A percentile compares a stretch with the other conserved stretches of the same genome.
These are phyloP conservation scores for Caretta caretta DNA, from an alignment of 2,113 vertebrate species.

Conservation along the genomic window DNA sequence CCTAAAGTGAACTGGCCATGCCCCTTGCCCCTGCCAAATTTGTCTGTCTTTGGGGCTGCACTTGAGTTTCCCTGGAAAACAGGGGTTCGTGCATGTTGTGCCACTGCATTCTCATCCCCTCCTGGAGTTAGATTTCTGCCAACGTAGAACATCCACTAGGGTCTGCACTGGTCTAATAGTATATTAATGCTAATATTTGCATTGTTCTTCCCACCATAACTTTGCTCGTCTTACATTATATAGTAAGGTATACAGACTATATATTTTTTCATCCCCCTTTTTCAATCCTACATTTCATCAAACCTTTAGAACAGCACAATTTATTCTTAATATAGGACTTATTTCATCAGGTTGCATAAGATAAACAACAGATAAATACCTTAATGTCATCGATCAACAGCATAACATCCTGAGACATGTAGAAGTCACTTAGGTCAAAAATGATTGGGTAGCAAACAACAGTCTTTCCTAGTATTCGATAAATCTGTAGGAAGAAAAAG, in stretches of 20 bases:
- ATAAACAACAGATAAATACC: constrained; percentile 78
- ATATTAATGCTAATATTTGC: not conserved
- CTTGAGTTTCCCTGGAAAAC: not conserved
- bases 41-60: not conserved
- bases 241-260: not conserved
- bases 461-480: constrained; percentile 96
- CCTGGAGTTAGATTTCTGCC: not conserved
- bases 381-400: constrained; percentile 99
- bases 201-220: not conserved
- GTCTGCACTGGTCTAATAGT: not conserved
- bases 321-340: not conserved
- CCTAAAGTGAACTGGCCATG: not conserved
- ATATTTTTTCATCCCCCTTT: not conserved
- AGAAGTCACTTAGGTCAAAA: constrained; percentile 99
- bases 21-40: not conserved
- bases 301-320: not conserved
- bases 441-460: constrained; percentile 98
- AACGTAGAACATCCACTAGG: not conserved
- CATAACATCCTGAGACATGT: constrained; percentile 98
- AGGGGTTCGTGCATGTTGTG: not conserved
- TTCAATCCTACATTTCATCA: not conserved
- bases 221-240: not conserved
- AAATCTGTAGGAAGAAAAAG: constrained; percentile 85
- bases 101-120: not conserved
- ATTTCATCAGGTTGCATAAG: constrained; percentile 3